These are phyloP conservation scores for Tenthredo mesomela DNA, from an alignment of 2,888 invertebrate species.

Conservation along the genomic window DNA sequence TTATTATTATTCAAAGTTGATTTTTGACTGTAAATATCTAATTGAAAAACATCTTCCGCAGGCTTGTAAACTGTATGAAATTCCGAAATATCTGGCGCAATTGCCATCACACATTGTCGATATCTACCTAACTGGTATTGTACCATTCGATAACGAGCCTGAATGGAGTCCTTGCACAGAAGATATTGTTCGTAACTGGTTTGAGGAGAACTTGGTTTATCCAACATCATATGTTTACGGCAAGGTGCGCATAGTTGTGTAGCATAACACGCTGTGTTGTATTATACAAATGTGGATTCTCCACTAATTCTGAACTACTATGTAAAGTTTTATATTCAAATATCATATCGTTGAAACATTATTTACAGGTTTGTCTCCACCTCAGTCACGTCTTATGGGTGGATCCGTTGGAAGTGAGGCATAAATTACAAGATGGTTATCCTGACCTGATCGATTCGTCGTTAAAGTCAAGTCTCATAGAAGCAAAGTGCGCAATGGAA, in stretches of 20 bases:
- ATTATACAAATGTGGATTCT: conserved; percentile 75
- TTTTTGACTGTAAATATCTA: conserved; percentile 25
- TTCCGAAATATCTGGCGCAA: conserved; percentile 76
- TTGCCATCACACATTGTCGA: conserved; percentile 78
- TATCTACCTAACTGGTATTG: conserved; percentile 79
- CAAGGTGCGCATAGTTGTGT: conserved; percentile 62
- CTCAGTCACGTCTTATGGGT: conserved; percentile 84
- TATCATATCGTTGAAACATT: conserved; percentile 74
- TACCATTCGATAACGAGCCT: conserved; percentile 80
- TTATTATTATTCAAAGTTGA: conserved; percentile 17
- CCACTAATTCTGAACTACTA: conserved; percentile 72
- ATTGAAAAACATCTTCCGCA: conserved; percentile 55
- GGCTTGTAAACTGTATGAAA: conserved; percentile 71
- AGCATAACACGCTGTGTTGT: conserved; percentile 70
- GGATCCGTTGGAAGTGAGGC: conserved; percentile 82
- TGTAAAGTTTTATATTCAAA: background rate
- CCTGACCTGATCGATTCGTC: conserved; percentile 79
- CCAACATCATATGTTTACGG: conserved; percentile 70
- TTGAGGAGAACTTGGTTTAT: conserved; percentile 64
- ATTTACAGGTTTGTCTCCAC: conserved; percentile 80
- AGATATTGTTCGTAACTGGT: conserved; percentile 75
- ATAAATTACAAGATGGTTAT: conserved; percentile 79
- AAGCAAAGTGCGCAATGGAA: conserved; percentile 75
- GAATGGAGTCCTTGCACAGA: conserved; percentile 79
- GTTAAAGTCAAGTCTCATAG: conserved; percentile 80